A percentile compares a stretch with the other conserved stretches of the same genome.
Evolutionary conservation across 1,140 invertebrate genomes (phyloP).

Genomic region (Cylas formicarius): DNA sequence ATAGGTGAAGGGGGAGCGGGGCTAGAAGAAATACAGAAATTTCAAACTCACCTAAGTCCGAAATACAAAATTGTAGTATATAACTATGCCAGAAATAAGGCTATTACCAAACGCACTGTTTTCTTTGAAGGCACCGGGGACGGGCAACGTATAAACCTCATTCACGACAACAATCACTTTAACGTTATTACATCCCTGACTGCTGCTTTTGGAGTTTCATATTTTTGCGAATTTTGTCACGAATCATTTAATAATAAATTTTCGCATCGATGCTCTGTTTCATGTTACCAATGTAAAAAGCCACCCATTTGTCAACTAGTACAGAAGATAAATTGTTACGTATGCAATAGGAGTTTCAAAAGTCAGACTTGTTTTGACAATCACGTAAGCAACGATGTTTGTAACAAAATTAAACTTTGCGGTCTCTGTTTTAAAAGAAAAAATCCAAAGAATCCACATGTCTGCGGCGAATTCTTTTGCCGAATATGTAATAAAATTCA

Average conservation of each 20-base stretch:
- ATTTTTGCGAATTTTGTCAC: constrained; percentile 9
- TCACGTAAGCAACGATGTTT: constrained; percentile 3
- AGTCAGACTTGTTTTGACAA: constrained; percentile 13
- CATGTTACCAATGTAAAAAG: constrained; percentile 1
- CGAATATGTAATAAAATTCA: constrained; percentile 7
- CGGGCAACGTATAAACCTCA: constrained; percentile 2
- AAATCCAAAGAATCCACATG: neutral
- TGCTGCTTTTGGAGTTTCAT: constrained; percentile 3
- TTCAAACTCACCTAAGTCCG: constrained; percentile 10
- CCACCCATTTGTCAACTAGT: no score
- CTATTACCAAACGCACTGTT: no score
- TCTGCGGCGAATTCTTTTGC: constrained; percentile 4
- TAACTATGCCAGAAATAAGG: no score
- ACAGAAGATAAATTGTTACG: constrained; percentile 1
- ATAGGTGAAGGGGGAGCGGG: neutral
- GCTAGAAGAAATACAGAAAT: constrained; percentile 1
- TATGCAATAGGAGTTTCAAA: constrained; percentile 8
- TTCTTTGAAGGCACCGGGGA: constrained; percentile 3
- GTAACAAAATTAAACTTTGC: constrained; percentile 1
- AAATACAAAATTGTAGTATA: constrained; percentile 13
- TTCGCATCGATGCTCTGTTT: neutral
- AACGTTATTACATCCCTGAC: constrained; percentile 5
- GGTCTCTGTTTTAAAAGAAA: neutral
- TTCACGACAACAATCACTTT: constrained; percentile 4
- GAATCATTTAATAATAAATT: constrained; percentile 1